Percentiles rank a stretch among this genome's conserved stretches.
phyloP scores from a whole-genome alignment of 2,113 vertebrate species.

The Halcyon malimbica region DNA sequence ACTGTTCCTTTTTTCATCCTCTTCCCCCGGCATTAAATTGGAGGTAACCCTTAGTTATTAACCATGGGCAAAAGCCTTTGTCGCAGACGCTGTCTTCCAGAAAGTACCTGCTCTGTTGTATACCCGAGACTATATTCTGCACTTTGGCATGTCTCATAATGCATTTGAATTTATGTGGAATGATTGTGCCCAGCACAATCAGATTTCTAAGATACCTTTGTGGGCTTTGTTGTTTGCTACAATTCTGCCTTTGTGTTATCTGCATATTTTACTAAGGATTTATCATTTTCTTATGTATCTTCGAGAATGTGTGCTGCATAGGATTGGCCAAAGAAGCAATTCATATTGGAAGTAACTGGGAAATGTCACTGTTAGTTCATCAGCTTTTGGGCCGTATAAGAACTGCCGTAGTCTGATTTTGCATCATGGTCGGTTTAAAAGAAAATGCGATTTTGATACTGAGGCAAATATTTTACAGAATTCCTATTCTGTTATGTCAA shows the following conservation, averaged over 20 bases:
- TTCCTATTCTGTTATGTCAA: slow-evolving; percentile 38
- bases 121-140: background rate
- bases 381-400: background rate
- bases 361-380: background rate
- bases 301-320: background rate
- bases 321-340: background rate
- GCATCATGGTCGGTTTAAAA: background rate
- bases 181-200: background rate
- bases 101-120: background rate
- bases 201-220: background rate
- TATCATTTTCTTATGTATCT: background rate
- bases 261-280: slow-evolving; percentile 16
- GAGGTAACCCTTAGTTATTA: background rate
- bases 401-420: background rate
- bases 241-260: slow-evolving; percentile 10
- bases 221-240: slow-evolving; percentile 4
- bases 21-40: background rate
- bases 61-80: background rate
- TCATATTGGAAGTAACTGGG: background rate
- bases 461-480: slow-evolving; percentile 19
- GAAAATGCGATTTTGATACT: slow-evolving; percentile 19
- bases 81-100: background rate
- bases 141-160: background rate
- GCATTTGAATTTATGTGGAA: background rate
- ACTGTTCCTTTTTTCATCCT: background rate